Conservation (phyloP, 2,888 invertebrate genomes). For the Aphidoletes aphidimyza region DNA sequence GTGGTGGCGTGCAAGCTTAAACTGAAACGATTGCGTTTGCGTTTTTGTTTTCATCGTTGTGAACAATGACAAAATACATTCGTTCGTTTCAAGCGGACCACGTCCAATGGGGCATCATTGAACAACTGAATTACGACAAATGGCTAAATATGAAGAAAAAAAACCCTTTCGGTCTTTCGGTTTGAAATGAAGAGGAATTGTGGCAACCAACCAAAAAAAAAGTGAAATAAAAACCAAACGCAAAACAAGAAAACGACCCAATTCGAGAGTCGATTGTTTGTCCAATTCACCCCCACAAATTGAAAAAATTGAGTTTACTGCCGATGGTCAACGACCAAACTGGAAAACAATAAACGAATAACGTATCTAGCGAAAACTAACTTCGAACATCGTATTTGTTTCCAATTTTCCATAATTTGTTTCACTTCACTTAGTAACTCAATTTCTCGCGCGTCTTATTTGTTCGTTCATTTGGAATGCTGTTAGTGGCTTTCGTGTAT, state of each 20-base stretch:
- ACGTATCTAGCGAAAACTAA: background rate
- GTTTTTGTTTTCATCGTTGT: background rate
- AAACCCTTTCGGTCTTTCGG: slow-evolving; percentile 25
- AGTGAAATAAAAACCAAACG: background rate
- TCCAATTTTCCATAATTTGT: slow-evolving; percentile 54
- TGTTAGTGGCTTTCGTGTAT: background rate
- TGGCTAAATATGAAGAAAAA: background rate
- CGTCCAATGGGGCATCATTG: slow-evolving; percentile 39
- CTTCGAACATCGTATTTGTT: slow-evolving; percentile 47
- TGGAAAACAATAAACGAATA: background rate
- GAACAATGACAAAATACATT: slow-evolving; percentile 26
- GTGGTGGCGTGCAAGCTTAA: background rate
- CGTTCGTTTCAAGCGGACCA: background rate
- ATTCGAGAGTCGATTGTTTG: background rate
- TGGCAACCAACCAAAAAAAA: too few species aligned
- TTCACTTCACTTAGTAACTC: slow-evolving; percentile 21
- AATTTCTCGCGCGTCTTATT: slow-evolving; percentile 29
- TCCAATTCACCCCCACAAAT: background rate
- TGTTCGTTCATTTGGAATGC: background rate
- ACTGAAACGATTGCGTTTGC: background rate
- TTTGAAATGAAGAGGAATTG: slow-evolving; percentile 16
- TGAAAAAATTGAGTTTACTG: background rate
- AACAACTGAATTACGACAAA: background rate
- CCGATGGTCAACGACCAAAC: slow-evolving; percentile 41
- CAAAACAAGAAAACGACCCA: slow-evolving; percentile 10